Evolutionary conservation across 2,113 vertebrate species (phyloP), one percentile per base, ranked within the genome.

Genomic region (Anguilla japonica): DNA sequence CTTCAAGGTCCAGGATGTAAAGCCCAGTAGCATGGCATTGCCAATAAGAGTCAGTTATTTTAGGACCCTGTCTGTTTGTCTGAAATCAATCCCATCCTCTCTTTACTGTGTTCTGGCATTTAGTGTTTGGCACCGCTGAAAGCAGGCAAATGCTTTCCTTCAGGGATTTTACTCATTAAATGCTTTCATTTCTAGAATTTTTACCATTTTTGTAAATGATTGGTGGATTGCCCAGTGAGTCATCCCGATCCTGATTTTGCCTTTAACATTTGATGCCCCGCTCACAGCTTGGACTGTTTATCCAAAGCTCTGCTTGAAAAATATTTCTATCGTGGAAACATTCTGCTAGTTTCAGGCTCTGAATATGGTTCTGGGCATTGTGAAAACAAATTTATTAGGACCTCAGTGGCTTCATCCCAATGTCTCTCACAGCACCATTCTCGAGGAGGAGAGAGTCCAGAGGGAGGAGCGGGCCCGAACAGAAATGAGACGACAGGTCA

Each of bases 401-500:
- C 53, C 18, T 57, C 39, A 60, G 39, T 34, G 81, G 60, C 29
- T 83, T 14, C 26, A 22, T 46, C 29, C 6, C 81, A 39, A 78
- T 43, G 83, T 57, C 67, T 3, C 0, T 88, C 90, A 9, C 88
- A 99, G 98, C 94, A 98, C 97, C 3, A 98, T 99, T 93, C 94
- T 99, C 91, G 97, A 99, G 82, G 98, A 99, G 89, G 98, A 99
- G 94, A 99, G 98, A 93, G 91, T 94, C 41, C 98, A 99, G 94
- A 98, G 99, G 91, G 98, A 99, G 83, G 98, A 99, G 87, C 97
- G 98, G 78, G 96, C 95, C 95, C 96, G 98, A 92, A 99, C 98
- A 97, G 98, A 99, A 94, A 98, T 98, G 92, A 96, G 98, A 93
- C 94, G 98, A 82, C 98, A 99, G 91, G 97, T 98, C 88, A 97